Evolutionary conservation across 2,888 invertebrate species (phyloP).

Genomic region (Neria commutata): DNA sequence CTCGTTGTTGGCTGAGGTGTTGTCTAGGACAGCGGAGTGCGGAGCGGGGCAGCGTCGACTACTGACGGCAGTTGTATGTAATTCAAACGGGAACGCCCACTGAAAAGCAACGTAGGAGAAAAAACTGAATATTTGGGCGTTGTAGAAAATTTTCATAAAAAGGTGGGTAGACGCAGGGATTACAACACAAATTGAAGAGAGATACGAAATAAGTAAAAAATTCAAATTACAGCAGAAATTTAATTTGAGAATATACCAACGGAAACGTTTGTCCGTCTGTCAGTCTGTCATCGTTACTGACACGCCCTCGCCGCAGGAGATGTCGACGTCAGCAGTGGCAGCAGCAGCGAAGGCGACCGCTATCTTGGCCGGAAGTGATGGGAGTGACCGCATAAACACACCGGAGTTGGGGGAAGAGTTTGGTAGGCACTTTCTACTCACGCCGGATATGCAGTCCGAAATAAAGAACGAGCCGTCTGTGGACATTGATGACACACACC

Average conservation of each 20-base stretch:
- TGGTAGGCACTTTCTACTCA: constrained; percentile 33
- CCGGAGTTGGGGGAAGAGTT: constrained; percentile 21
- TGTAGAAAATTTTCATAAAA: not conserved
- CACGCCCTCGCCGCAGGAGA: constrained; percentile 51
- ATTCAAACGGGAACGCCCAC: constrained; percentile 22
- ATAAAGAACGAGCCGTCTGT: constrained; percentile 41
- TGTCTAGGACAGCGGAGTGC: too few relatives aligned
- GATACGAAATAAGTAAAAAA: not conserved
- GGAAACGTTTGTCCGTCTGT: too few relatives aligned
- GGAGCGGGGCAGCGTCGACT: too few relatives aligned
- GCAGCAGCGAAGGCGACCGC: constrained; percentile 38
- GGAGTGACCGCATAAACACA: too few relatives aligned
- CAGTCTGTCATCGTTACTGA: constrained; percentile 2
- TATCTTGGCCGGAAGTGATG: too few relatives aligned
- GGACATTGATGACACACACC: constrained; percentile 43
- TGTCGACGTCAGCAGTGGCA: constrained; percentile 47
- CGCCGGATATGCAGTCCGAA: constrained; percentile 31
- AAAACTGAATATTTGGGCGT: constrained; percentile 1
- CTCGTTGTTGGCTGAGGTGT: too few relatives aligned
- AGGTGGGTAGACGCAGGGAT: not conserved
- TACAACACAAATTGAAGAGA: not conserved
- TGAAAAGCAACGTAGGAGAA: constrained; percentile 12
- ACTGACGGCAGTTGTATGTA: constrained; percentile 10
- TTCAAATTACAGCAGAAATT: constrained; percentile 15
- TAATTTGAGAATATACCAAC: constrained; percentile 12